Evolutionary conservation across 2,113 vertebrate genomes (phyloP), one percentile per base, ranked within the genome.

Genomic region (Pontoporia blainvillei): DNA sequence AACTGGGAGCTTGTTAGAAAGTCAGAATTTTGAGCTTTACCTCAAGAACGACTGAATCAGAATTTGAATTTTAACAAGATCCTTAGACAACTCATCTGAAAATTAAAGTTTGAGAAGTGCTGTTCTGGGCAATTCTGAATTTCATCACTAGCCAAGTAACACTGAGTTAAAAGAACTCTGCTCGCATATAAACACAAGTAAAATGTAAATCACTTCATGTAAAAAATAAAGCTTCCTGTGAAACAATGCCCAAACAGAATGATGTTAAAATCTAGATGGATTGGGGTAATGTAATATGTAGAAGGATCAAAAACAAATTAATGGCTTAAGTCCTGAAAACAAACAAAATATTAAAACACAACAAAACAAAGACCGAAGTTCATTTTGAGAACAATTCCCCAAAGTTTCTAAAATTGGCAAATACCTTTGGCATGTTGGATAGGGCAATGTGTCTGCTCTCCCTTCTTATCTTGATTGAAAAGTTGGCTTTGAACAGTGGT

Each of bases 401-500:
- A 13, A 59, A 27, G 10, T 79, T 87, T 66, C 44, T 66, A 14
- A 75, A 95, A 72, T 25, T 52, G 29, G 17, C 57, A 72, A 49
- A 49, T 96, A 96, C 96, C 67, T 82, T 92, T 44, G 97, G 95
- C 62, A 98, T 98, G n/a, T 99, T 99, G 89, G 99, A 99, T 31
- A 99, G 96, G 7, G 98, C 98, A 0, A 94, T 64, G 8, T 98
- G 98, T 46, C 67, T 72, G 0, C 0, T 39, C 17, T 98, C 96
- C 10, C 99, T 98, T 52, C 97, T 92, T 91, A 99, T 96, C n/a
- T 97, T 99, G 91, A 99, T 98, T 90, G 98, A 36, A 96, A 99
- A 99, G 39, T 94, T 66, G 0, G 98, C 98, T 97, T 99, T 99
- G 98, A 99, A 98, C 2, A 98, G 97, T 14, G 98, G 99, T 93